Conservation (phyloP, 2,113 vertebrate species). For the Microtus richardsoni region DNA sequence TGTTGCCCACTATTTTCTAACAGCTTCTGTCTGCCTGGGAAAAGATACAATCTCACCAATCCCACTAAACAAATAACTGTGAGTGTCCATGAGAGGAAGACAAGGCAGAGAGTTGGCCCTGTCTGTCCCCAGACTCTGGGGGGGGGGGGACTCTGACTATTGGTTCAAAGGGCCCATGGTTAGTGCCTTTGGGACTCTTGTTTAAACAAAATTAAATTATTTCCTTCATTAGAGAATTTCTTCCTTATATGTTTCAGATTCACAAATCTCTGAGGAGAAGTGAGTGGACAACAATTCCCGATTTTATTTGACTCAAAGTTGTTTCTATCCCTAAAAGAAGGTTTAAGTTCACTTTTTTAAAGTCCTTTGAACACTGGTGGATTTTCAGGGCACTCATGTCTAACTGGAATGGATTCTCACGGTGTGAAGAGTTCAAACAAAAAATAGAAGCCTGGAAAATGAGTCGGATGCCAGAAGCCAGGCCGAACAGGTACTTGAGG, state of each 20-base stretch:
- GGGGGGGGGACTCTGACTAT: fast-evolving
- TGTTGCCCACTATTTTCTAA: neutral
- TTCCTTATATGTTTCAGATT: neutral
- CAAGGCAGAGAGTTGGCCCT: neutral
- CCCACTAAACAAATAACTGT: neutral
- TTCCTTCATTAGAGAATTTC: neutral
- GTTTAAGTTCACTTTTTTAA: neutral
- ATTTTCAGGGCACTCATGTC: neutral
- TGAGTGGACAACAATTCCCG: neutral
- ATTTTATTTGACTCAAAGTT: neutral
- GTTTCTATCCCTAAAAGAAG: neutral
- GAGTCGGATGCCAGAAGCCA: neutral
- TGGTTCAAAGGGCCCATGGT: neutral
- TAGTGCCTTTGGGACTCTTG: neutral
- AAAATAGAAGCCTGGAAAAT: neutral
- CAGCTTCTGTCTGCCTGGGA: neutral
- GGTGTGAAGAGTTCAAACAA: neutral
- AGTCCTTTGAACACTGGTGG: neutral
- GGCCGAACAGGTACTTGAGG: neutral
- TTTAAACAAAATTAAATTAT: neutral
- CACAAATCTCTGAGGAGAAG: neutral
- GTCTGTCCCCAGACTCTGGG: neutral
- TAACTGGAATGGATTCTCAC: neutral
- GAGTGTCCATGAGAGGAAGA: neutral
- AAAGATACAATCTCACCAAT: neutral